Percentiles rank a stretch among this genome's conserved stretches.
Evolutionary conservation across 2,113 vertebrate species (phyloP).

Genomic region (Dipodomys merriami): DNA sequence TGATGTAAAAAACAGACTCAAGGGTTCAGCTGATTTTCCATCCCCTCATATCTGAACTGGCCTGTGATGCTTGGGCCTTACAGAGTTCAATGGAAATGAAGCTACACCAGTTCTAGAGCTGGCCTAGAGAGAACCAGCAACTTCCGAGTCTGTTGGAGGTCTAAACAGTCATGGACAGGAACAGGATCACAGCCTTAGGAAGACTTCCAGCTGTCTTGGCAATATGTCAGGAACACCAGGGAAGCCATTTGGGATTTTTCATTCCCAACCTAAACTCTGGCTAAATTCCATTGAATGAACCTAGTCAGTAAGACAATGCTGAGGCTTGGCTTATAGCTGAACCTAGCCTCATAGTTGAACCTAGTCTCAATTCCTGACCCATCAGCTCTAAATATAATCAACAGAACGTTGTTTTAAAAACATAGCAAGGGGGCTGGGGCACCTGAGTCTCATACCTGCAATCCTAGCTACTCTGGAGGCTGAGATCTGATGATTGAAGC

Average conservation of each 20-base stretch:
- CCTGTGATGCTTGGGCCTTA: neutral
- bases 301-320: neutral
- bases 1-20: neutral
- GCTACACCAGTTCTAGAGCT: neutral
- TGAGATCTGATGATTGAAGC: too few relatives aligned
- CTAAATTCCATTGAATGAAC: neutral
- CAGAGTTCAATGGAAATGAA: rapidly evolving
- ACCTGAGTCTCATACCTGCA: too few relatives aligned
- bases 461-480: too few relatives aligned
- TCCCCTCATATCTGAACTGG: neutral
- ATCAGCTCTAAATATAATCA: neutral
- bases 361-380: neutral
- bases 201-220: neutral
- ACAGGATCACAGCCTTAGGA: neutral
- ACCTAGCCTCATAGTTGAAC: neutral
- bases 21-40: neutral
- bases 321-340: neutral
- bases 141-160: neutral
- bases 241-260: neutral
- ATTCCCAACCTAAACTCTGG: neutral
- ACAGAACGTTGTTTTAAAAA: neutral
- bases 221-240: neutral
- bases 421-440: too few relatives aligned
- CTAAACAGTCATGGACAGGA: neutral
- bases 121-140: neutral